Base-by-base conservation (phyloP, 1,140 invertebrate species). In the Drosophila elegans region DNA sequence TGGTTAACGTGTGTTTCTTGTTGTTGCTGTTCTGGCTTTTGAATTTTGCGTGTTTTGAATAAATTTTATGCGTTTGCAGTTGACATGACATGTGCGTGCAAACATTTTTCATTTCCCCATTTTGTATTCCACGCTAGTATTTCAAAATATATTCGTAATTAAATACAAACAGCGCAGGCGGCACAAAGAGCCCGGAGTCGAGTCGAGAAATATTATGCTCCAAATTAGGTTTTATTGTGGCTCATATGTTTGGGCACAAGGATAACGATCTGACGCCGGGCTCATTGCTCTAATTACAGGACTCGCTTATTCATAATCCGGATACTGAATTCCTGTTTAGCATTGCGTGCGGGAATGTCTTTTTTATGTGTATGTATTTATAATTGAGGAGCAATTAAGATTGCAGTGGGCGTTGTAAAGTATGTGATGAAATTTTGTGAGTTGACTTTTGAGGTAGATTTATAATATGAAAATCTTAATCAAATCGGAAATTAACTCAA, bases 51-150 rank as follows among this genome's bases (percentile, higher is more conserved):
- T 88, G 84, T 88, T 89, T 73, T 63, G 84, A 82, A 89, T 89
- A 89, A 89, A 89, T 83, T 84, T 88, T 84, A 89, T 88, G 84
- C 84, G 84, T 88, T 88, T 84, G 76, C 81, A 88, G 84, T 89
- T 89, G 84, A 88, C 84, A 88, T 88, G 84, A 88, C 84, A 88
- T 89, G 84, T 88, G 84, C 84, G 84, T 88, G 84, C 84, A 89
- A 88, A 79, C 84, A 89, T 88, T 88, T 84, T 78, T 88, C 80
- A 88, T 88, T 89, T 80, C 73, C 52, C 52, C 85, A 88, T 89
- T 84, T 74, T 77, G 85, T 89, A 80, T 84, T 80, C 76, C 83
- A 77, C 67, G 84, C 88, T 89, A 89, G 80, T 82, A 80, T 88
- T 88, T 88, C 86, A 88, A 88, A 88, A 83, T 71, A 80, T 80